These are phyloP conservation scores for Flexamia atlantica DNA, from an alignment of 2,888 invertebrate species.

Conservation along the genomic window DNA sequence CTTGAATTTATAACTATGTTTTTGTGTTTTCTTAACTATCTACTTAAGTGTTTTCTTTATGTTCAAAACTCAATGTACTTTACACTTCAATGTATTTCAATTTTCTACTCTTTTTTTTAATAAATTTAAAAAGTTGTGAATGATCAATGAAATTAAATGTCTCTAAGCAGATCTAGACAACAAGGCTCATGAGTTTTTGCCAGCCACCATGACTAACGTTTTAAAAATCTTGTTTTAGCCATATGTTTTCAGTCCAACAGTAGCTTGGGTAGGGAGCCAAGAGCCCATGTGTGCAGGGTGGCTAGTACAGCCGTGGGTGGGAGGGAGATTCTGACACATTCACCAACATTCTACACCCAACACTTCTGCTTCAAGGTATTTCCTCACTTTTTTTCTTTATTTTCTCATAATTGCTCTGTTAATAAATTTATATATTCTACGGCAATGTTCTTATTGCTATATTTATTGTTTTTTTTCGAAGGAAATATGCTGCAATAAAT, in stretches of 20 bases:
- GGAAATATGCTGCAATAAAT: no score
- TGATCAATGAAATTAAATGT: background rate
- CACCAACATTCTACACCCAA: slow-evolving; percentile 19
- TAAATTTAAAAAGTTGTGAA: background rate
- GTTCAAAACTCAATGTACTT: no score
- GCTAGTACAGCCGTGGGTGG: slow-evolving; percentile 47
- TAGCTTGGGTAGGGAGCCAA: slow-evolving; percentile 30
- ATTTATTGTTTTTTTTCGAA: background rate
- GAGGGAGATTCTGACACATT: slow-evolving; percentile 48
- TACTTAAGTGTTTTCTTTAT: no score
- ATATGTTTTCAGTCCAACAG: slow-evolving; percentile 19
- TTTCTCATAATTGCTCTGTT: background rate
- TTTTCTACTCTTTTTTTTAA: no score
- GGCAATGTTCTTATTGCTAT: no score
- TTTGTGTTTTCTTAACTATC: no score
- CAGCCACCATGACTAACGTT: slow-evolving; percentile 33
- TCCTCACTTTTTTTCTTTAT: slow-evolving; percentile 5
- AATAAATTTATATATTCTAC: no score
- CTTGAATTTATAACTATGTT: no score
- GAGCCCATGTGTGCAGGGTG: slow-evolving; percentile 25
- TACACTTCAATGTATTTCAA: no score
- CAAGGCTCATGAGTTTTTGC: background rate
- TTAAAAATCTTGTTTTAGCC: slow-evolving; percentile 6
- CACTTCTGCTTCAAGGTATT: slow-evolving; percentile 38
- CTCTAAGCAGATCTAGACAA: background rate